phyloP scores from a whole-genome alignment of 2,888 invertebrate genomes.

The Troides aeacus region DNA sequence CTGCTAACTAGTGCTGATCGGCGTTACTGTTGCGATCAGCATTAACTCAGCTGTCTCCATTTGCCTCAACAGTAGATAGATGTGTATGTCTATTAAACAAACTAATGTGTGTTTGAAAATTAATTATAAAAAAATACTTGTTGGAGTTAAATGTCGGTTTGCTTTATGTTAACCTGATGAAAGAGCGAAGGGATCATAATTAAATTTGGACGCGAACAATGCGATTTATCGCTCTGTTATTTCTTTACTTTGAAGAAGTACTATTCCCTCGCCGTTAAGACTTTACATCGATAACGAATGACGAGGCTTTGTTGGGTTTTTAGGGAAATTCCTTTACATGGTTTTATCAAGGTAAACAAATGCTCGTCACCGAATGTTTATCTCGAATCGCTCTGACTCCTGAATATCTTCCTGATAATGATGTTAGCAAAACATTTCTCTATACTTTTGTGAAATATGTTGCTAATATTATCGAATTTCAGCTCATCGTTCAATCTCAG shows the following conservation, averaged over 20 bases:
- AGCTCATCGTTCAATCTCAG: too few species aligned
- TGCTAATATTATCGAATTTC: too few species aligned
- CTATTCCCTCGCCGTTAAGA: conserved; percentile 13
- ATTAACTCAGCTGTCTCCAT: too few species aligned
- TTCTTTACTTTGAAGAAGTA: conserved; percentile 11
- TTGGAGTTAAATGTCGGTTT: neutral
- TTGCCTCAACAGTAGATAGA: too few species aligned
- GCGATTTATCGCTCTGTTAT: conserved; percentile 13
- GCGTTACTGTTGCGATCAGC: too few species aligned
- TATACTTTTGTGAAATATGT: too few species aligned
- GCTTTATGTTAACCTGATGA: neutral
- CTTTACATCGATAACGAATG: conserved; percentile 14
- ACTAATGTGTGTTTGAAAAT: too few species aligned
- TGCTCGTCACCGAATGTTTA: neutral
- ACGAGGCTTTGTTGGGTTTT: neutral
- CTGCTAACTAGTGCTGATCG: too few species aligned
- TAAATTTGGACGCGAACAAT: conserved; percentile 12
- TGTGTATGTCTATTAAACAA: too few species aligned
- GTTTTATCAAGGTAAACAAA: conserved; percentile 2
- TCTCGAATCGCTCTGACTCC: neutral
- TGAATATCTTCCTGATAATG: too few species aligned
- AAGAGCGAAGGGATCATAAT: neutral
- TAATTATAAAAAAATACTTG: too few species aligned
- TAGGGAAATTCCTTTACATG: neutral
- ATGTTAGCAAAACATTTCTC: too few species aligned